Conservation (phyloP, 2,113 vertebrate genomes). For the Microcebus griseorufus region DNA sequence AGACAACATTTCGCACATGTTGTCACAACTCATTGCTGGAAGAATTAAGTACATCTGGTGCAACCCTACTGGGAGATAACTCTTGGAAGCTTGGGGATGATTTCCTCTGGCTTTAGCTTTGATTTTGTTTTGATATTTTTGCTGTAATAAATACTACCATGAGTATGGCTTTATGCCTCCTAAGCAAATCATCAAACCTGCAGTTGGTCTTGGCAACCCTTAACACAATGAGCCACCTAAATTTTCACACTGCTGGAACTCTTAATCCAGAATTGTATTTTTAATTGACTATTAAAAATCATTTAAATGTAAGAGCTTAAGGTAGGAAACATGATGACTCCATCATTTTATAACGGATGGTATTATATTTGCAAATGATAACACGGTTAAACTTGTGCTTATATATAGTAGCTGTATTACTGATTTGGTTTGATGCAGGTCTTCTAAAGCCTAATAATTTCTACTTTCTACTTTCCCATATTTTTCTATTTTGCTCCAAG, state of each 20-base stretch:
- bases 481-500: not conserved
- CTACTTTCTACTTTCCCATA: not conserved
- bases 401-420: not conserved
- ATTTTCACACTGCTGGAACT: not conserved
- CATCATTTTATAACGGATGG: not conserved
- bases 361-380: not conserved
- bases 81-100: not conserved
- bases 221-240: not conserved
- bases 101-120: not conserved
- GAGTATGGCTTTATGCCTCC: not conserved
- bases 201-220: not conserved
- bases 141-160: not conserved
- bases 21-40: not conserved
- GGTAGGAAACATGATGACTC: not conserved
- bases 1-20: not conserved
- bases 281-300: not conserved
- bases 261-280: not conserved
- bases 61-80: not conserved
- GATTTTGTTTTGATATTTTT: constrained; percentile 37
- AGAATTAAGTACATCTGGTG: not conserved
- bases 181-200: not conserved
- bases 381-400: not conserved
- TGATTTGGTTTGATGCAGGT: not conserved
- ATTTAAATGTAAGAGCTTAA: not conserved
- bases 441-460: not conserved